Conservation (phyloP, 1,140 invertebrate genomes). For the Drosophila kanapiae region DNA sequence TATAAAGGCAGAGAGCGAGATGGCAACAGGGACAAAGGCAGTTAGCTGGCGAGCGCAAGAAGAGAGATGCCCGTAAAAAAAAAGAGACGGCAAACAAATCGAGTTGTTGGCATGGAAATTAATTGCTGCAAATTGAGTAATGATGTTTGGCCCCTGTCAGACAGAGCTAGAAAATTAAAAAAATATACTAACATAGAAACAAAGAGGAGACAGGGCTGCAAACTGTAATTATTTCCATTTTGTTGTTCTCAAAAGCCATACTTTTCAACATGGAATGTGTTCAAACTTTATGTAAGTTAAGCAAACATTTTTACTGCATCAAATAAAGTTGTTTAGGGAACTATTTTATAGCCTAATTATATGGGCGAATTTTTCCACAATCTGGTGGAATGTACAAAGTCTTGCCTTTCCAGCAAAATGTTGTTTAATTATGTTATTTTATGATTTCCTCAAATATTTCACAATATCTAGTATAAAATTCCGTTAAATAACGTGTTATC, state of each 20-base stretch:
- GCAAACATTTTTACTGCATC: neutral
- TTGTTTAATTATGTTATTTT: too few species aligned
- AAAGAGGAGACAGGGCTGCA: conserved; percentile 11
- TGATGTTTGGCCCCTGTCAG: conserved; percentile 41
- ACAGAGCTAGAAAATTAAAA: neutral
- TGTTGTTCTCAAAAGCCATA: neutral
- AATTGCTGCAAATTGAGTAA: conserved; percentile 68
- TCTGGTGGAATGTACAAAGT: too few species aligned
- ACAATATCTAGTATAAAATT: too few species aligned
- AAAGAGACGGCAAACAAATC: conserved; percentile 51
- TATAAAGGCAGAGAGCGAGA: neutral
- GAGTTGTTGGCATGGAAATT: conserved; percentile 73
- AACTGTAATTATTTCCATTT: conserved; percentile 28
- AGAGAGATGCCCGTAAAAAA: conserved; percentile 1
- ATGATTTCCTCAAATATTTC: too few species aligned
- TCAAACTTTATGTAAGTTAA: neutral
- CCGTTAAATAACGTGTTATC: too few species aligned
- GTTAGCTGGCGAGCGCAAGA: neutral
- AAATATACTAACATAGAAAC: neutral
- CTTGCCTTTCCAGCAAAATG: too few species aligned
- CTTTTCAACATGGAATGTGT: neutral
- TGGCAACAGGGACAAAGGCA: neutral
- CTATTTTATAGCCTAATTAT: too few species aligned
- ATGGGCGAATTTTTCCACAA: too few species aligned
- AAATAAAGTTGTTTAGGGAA: neutral